Conservation (phyloP, 2,888 invertebrate genomes). For the Sisyra nigra region DNA sequence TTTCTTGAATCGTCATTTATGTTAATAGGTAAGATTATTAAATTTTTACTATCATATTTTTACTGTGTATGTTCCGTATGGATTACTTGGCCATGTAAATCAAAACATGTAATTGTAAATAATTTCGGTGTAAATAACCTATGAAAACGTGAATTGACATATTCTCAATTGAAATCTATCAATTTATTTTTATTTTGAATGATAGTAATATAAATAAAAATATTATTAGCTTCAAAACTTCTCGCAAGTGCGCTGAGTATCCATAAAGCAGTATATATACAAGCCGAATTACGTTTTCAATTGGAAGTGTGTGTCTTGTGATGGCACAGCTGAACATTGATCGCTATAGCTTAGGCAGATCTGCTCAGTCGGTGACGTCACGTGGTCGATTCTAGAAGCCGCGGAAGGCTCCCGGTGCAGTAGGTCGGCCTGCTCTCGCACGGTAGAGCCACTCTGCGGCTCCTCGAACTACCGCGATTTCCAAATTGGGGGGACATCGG, state of each 20-base stretch:
- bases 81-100: no score
- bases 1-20: not conserved
- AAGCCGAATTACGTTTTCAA: not conserved
- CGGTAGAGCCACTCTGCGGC: constrained; percentile 36
- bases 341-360: constrained; percentile 40
- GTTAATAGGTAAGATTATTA: no score
- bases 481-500: constrained; percentile 42
- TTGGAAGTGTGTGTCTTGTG: constrained; percentile 41
- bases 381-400: constrained; percentile 42
- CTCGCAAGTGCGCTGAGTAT: not conserved
- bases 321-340: constrained; percentile 45
- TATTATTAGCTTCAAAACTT: not conserved
- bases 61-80: no score
- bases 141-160: not conserved
- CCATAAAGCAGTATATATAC: not conserved
- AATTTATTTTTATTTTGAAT: not conserved
- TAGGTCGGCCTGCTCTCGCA: constrained; percentile 17
- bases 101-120: no score
- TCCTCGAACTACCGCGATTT: constrained; percentile 47
- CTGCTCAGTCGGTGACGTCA: constrained; percentile 48
- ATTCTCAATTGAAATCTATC: no score
- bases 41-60: no score
- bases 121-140: no score
- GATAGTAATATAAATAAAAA: not conserved
- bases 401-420: constrained; percentile 36